Percentiles rank a stretch among this genome's conserved stretches.
phyloP scores from a whole-genome alignment of 2,797 vertebrate species.

The Mus spretus region DNA sequence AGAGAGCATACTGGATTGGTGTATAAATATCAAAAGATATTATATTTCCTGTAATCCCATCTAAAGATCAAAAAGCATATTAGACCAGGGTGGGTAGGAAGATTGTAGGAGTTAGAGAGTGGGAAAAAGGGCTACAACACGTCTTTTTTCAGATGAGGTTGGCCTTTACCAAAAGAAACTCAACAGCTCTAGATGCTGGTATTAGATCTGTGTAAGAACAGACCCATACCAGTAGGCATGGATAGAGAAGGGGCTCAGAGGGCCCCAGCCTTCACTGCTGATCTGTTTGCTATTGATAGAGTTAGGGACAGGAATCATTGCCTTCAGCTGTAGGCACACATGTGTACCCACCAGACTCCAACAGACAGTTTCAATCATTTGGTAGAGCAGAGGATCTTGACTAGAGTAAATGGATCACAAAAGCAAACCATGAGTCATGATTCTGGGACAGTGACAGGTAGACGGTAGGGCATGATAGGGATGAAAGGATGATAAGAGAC shows the following conservation, averaged over 20 bases:
- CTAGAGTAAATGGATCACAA: background rate
- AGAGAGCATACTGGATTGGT: background rate
- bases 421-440: background rate
- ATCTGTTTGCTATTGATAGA: background rate
- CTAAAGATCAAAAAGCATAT: background rate
- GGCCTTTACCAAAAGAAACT: background rate
- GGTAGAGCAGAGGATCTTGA: background rate
- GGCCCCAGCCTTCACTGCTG: background rate
- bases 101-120: background rate
- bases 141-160: too few relatives aligned
- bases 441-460: background rate
- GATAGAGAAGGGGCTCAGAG: background rate
- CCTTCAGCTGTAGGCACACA: background rate
- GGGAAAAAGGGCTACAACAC: background rate
- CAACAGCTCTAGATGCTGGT: background rate
- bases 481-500: background rate
- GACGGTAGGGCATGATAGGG: too few relatives aligned
- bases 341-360: too few relatives aligned
- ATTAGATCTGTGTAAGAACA: background rate
- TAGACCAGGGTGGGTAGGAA: background rate
- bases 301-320: background rate
- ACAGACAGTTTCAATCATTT: background rate
- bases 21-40: background rate
- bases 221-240: background rate
- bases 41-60: background rate